Base-by-base conservation (phyloP, 1,140 invertebrate genomes). In the Mamestra configurata region DNA sequence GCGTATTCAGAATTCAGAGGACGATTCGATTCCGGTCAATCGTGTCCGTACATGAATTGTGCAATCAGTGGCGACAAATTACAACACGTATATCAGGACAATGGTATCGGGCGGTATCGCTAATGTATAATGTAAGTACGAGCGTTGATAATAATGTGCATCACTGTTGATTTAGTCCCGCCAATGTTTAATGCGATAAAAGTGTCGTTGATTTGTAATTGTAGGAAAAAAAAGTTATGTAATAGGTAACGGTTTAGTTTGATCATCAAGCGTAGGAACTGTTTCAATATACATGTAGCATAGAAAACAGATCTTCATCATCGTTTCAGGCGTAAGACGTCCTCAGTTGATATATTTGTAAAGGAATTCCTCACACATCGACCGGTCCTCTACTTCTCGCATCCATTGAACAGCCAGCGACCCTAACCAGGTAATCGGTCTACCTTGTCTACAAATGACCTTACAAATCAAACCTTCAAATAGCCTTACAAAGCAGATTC, bases 81-180 rank as follows among this genome's bases (percentile, higher is more conserved):
- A 76, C 79, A 46, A 13, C 79, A 80, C 79, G 79, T 80, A 79
- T 70, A 79, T 79, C 78, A 31, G 79, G 59, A 80, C 79, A 80
- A 80, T 80, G 37, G 70, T 79, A 77, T 77, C 76, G 64, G 64
- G 13, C 64, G 64, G 64, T 68, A 68, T 68, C 64, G 20, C 72
- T 61, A 59, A 75, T 61, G 55, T 75, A 75, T 73, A 73, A 73
- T 73, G 71, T 73, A 57, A 24, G 51, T 57, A 31, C 35, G 20
- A 18, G 20, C 53, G 8, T 18, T 75, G 53, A 46, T 75, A 61
- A 75, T 46, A 61, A 43, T 24, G 71, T 22, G 49, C 37, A 68
- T n/a, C 64, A 46, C 46, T 71, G 68, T 71, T 71, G 68, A 53
- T 53, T 71, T 71, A 51, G 68, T 49, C 43, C 43, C 68, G n/a